phyloP scores from a whole-genome alignment of 2,113 vertebrate genomes.

The Pyxicephalus adspersus region DNA sequence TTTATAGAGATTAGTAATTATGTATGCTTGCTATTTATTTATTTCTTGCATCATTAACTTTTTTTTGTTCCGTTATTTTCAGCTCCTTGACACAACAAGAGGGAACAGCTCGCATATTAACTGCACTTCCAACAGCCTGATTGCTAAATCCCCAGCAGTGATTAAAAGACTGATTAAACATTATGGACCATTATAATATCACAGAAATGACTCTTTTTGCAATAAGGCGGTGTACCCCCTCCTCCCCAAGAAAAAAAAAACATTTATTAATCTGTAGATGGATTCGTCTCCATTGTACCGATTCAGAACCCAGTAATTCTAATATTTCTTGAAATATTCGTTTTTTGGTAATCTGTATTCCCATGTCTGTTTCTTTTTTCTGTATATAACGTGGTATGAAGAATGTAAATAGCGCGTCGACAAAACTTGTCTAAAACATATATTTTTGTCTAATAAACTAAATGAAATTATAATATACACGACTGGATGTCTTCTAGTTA shows the following conservation, averaged over 20 bases:
- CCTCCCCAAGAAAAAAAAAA: constrained; percentile 3
- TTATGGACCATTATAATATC: constrained; percentile 66
- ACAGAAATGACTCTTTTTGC: constrained; percentile 73
- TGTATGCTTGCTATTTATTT: no score
- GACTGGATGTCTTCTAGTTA: neutral
- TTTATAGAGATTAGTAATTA: no score
- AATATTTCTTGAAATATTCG: constrained; percentile 74
- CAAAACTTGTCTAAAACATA: constrained; percentile 99
- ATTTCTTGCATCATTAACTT: neutral
- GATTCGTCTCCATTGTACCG: constrained; percentile 83
- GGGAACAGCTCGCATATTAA: constrained; percentile 91
- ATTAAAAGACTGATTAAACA: constrained; percentile 69
- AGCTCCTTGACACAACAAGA: constrained; percentile 93
- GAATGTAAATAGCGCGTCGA: constrained; percentile 95
- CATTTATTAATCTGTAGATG: constrained; percentile 81
- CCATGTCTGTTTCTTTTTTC: constrained; percentile 82
- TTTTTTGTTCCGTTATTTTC: constrained; percentile 64
- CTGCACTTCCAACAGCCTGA: constrained; percentile 94
- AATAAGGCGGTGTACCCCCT: constrained; percentile 79
- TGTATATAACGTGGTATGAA: constrained; percentile 98
- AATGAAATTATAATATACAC: constrained; percentile 80
- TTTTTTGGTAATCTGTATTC: constrained; percentile 78
- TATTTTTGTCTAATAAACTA: constrained; percentile 99
- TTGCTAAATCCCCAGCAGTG: constrained; percentile 70
- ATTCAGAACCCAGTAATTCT: constrained; percentile 75